A percentile compares a stretch with the other conserved stretches of the same genome.
Evolutionary conservation across 2,888 invertebrate species (phyloP).

Genomic region (Lymantria dispar): DNA sequence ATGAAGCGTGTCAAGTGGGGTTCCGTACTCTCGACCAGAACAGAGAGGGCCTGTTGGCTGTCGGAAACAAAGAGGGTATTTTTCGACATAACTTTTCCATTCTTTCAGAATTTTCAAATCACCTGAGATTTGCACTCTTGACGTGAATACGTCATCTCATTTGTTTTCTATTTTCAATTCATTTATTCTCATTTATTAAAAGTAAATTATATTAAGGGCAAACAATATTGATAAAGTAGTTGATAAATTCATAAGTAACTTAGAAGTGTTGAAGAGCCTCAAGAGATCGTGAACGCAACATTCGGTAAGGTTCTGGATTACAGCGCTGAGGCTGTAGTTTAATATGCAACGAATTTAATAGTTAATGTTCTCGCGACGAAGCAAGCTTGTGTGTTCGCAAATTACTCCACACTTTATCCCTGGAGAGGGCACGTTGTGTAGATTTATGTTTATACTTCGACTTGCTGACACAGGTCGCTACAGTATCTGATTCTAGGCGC

Average conservation of each 20-base stretch:
- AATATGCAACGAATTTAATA: slow-evolving; percentile 82
- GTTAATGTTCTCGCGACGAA: slow-evolving; percentile 75
- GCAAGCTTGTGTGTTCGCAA: slow-evolving; percentile 68
- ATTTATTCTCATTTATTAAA: neutral
- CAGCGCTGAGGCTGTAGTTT: slow-evolving; percentile 69
- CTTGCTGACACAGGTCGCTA: slow-evolving; percentile 59
- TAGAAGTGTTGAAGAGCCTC: slow-evolving; percentile 50
- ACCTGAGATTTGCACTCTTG: slow-evolving; percentile 60
- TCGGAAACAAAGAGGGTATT: slow-evolving; percentile 72
- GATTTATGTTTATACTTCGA: slow-evolving; percentile 71
- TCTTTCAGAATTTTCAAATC: slow-evolving; percentile 56
- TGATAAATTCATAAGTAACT: slow-evolving; percentile 29
- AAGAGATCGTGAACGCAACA: slow-evolving; percentile 37
- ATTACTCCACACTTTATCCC: slow-evolving; percentile 78
- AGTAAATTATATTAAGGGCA: slow-evolving; percentile 4
- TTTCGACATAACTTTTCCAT: slow-evolving; percentile 53
- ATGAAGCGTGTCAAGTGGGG: slow-evolving; percentile 77
- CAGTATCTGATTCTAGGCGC: slow-evolving; percentile 50
- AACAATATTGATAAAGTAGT: slow-evolving; percentile 21
- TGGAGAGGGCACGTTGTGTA: slow-evolving; percentile 52
- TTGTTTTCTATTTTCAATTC: slow-evolving; percentile 39
- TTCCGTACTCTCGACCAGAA: slow-evolving; percentile 61
- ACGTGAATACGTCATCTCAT: slow-evolving; percentile 43
- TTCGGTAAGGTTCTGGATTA: slow-evolving; percentile 61
- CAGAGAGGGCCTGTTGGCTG: slow-evolving; percentile 64